A percentile compares a stretch with the other conserved stretches of the same genome.
phyloP scores from a whole-genome alignment of 2,113 vertebrate genomes.

The Nannobrachium achirus region DNA sequence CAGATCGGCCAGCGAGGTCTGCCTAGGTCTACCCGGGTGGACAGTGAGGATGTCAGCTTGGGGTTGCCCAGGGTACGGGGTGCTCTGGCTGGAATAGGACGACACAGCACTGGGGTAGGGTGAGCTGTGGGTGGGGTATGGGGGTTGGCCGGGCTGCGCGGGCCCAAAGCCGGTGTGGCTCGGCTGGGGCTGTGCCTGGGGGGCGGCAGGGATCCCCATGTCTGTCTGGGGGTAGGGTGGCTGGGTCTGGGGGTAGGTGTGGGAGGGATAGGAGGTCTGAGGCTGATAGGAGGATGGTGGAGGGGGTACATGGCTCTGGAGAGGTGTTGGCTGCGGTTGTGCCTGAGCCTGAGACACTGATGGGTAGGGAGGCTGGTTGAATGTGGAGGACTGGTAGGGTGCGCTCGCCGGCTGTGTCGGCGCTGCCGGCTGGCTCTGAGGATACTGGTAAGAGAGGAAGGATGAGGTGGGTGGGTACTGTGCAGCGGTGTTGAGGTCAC shows the following conservation, averaged over 20 bases:
- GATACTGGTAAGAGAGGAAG: constrained; percentile 85
- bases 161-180: constrained; percentile 86
- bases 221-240: constrained; percentile 86
- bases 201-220: constrained; percentile 75
- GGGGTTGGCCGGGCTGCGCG: constrained; percentile 77
- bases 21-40: constrained; percentile 88
- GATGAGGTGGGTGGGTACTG: constrained; percentile 84
- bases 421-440: constrained; percentile 76
- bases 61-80: constrained; percentile 82
- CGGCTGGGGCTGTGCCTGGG: constrained; percentile 76
- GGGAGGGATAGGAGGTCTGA: constrained; percentile 82
- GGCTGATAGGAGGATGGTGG: constrained; percentile 82
- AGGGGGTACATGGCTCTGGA: constrained; percentile 82
- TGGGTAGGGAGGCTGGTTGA: constrained; percentile 88
- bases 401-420: constrained; percentile 71
- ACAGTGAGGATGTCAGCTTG: constrained; percentile 81
- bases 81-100: constrained; percentile 81
- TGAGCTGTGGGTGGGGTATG: constrained; percentile 86
- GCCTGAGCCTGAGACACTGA: constrained; percentile 80
- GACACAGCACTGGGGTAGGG: constrained; percentile 83
- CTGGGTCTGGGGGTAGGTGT: constrained; percentile 81
- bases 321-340: constrained; percentile 84
- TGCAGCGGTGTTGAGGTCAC: constrained; percentile 81
- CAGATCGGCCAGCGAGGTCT: constrained; percentile 92
- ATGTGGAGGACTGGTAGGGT: constrained; percentile 83